Percentiles rank a stretch among this genome's conserved stretches.
Evolutionary conservation across 2,797 vertebrate genomes (phyloP).

Genomic region (Hypotaenidia philippensis): DNA sequence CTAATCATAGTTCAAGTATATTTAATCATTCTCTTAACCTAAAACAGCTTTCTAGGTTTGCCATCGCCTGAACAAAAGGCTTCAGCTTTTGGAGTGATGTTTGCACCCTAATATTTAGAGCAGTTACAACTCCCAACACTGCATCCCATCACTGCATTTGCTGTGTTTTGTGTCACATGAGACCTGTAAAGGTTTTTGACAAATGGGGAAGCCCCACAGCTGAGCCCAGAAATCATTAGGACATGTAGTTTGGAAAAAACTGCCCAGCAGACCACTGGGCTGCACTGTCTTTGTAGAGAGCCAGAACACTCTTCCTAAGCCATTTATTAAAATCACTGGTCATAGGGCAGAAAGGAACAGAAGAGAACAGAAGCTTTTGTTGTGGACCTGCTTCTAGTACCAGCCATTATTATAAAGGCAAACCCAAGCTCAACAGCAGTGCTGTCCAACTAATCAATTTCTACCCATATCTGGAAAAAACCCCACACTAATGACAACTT

Average conservation of each 20-base stretch:
- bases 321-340: neutral
- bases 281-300: neutral
- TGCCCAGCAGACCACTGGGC: neutral
- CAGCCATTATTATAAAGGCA: neutral
- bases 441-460: neutral
- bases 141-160: neutral
- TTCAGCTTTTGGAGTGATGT: neutral
- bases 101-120: neutral
- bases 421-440: neutral
- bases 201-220: neutral
- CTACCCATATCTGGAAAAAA: neutral
- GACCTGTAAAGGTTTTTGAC: neutral
- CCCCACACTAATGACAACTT: neutral
- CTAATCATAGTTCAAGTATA: neutral
- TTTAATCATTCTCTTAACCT: neutral
- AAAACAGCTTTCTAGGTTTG: neutral
- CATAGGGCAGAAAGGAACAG: neutral
- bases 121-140: neutral
- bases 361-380: neutral
- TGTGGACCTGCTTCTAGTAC: neutral
- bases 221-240: neutral
- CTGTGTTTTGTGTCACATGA: neutral
- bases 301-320: neutral
- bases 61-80: neutral
- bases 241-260: neutral